Evolutionary conservation across 2,888 invertebrate genomes (phyloP).

Genomic region (Eudemis profundana): DNA sequence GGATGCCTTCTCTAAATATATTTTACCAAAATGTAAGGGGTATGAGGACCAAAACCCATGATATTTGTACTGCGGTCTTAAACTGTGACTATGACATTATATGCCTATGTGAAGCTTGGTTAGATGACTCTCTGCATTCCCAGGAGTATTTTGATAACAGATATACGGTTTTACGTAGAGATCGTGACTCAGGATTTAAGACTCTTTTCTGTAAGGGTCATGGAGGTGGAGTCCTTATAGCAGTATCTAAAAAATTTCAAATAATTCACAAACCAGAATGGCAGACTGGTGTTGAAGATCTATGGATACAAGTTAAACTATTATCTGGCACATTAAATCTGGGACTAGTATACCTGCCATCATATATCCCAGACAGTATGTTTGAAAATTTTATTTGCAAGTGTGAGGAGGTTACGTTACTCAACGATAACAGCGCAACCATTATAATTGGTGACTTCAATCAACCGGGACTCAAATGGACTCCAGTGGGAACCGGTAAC

Average conservation of each 20-base stretch:
- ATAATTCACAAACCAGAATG: not conserved
- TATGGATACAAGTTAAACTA: not conserved
- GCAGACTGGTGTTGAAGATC: not conserved
- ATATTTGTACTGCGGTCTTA: not conserved
- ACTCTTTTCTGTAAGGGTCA: not conserved
- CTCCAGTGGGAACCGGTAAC: not conserved
- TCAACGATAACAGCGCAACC: not conserved
- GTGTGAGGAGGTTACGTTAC: not conserved
- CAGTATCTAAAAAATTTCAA: not conserved
- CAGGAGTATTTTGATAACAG: constrained; percentile 19
- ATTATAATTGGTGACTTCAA: not conserved
- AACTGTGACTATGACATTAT: constrained; percentile 12
- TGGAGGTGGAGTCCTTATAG: constrained; percentile 20
- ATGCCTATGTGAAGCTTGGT: constrained; percentile 24
- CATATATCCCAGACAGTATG: not conserved
- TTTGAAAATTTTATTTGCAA: not conserved
- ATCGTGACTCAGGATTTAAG: not conserved
- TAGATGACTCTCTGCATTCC: not conserved
- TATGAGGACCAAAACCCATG: constrained; percentile 5
- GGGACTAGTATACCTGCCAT: not conserved
- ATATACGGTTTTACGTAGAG: constrained; percentile 4
- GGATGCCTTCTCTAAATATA: not conserved
- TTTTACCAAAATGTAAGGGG: constrained; percentile 31
- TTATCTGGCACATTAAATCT: not conserved
- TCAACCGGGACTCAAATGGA: not conserved